A percentile compares a stretch with the other conserved stretches of the same genome.
Conservation (phyloP, 2,797 vertebrate species). For the Enteromius thamalakanensis region DNA sequence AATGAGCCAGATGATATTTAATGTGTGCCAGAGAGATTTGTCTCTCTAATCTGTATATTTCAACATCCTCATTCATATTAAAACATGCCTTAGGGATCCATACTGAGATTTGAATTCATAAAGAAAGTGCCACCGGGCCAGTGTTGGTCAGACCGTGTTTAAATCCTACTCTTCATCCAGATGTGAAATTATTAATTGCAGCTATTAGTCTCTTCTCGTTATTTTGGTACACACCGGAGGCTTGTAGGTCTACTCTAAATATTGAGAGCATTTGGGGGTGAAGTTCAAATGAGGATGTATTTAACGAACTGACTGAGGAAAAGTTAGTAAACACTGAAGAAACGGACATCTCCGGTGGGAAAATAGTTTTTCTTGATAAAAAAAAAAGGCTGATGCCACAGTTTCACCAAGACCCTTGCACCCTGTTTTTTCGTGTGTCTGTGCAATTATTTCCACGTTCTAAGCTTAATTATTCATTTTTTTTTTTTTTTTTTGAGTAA, state of each 20-base stretch:
- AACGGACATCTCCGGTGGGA: constrained; percentile 21
- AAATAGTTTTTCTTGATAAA: constrained; percentile 30
- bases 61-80: constrained; percentile 58
- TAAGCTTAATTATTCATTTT: not conserved
- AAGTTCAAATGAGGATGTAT: constrained; percentile 45
- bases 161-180: constrained; percentile 49
- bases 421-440: not conserved
- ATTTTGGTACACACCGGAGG: constrained; percentile 38
- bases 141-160: constrained; percentile 39
- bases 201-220: constrained; percentile 44
- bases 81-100: constrained; percentile 52
- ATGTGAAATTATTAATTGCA: constrained; percentile 59
- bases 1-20: constrained; percentile 49
- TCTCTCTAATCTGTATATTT: constrained; percentile 58
- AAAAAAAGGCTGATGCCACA: not conserved
- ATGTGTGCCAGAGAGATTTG: constrained; percentile 53
- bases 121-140: constrained; percentile 38
- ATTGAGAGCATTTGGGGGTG: constrained; percentile 40
- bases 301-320: constrained; percentile 35
- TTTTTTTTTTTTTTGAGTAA: not conserved
- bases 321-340: constrained; percentile 11
- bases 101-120: constrained; percentile 57
- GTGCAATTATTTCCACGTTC: not conserved
- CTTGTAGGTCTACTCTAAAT: constrained; percentile 44
- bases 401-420: constrained; percentile 5